Percentiles rank a stretch among this genome's conserved stretches.
phyloP scores from a whole-genome alignment of 2,113 vertebrate species.

The Accipiter cooperii region DNA sequence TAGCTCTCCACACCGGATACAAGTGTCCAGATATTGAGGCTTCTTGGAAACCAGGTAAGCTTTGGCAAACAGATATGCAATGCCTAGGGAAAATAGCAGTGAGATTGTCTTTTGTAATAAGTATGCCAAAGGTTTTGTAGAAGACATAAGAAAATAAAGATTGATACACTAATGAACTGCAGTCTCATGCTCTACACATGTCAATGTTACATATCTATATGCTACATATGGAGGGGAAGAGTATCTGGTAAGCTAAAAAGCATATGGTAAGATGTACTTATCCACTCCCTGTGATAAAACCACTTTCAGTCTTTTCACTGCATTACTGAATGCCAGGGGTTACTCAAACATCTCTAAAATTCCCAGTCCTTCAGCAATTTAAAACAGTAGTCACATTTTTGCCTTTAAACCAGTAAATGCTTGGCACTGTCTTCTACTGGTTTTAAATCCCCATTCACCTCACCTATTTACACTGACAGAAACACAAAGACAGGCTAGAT shows the following conservation, averaged over 20 bases:
- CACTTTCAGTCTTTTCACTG: background rate
- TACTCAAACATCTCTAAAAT: background rate
- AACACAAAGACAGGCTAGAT: background rate
- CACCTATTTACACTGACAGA: background rate
- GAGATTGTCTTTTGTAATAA: background rate
- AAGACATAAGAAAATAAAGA: background rate
- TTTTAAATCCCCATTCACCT: background rate
- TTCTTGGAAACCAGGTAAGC: slow-evolving; percentile 87
- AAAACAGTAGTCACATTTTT: background rate
- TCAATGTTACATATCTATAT: fast-evolving
- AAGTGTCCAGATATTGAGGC: slow-evolving; percentile 87
- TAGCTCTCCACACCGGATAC: slow-evolving; percentile 85
- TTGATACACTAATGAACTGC: background rate
- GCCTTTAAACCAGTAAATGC: background rate
- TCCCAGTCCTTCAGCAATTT: background rate
- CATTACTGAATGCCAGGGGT: background rate
- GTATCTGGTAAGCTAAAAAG: background rate
- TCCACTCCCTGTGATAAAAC: background rate
- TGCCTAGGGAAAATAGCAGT: slow-evolving; percentile 73
- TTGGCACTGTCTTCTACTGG: background rate
- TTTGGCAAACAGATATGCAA: slow-evolving; percentile 89
- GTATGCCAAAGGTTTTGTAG: background rate
- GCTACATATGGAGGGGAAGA: background rate
- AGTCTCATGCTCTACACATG: background rate
- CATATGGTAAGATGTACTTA: background rate